Percentiles rank a stretch among this genome's conserved stretches.
Evolutionary conservation across 2,888 invertebrate species (phyloP).

Genomic region (Lithophane leautieri): DNA sequence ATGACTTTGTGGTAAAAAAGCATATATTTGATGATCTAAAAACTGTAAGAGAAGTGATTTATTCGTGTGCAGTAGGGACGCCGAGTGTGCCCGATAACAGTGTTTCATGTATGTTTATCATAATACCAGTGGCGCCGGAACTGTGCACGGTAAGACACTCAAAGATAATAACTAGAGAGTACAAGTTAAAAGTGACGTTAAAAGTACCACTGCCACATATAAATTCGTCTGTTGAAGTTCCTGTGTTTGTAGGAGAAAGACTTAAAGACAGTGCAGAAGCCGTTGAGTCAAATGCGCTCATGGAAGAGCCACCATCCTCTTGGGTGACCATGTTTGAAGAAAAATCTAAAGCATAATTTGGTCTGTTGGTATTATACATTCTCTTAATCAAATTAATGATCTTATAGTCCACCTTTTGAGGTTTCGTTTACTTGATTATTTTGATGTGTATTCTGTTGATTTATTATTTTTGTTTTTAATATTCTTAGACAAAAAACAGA

Average conservation of each 20-base stretch:
- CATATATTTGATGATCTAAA: constrained; percentile 12
- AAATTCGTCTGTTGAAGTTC: constrained; percentile 46
- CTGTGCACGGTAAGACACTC: constrained; percentile 52
- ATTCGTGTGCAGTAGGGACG: not conserved
- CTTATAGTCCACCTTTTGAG: not conserved
- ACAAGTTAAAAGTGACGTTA: constrained; percentile 47
- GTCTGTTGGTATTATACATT: not conserved
- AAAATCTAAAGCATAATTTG: not conserved
- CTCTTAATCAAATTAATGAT: not conserved
- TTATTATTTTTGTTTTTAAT: constrained; percentile 11
- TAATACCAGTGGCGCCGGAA: constrained; percentile 31
- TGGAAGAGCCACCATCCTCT: not conserved
- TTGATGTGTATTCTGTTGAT: not conserved
- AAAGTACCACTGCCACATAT: constrained; percentile 44
- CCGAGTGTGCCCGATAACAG: not conserved
- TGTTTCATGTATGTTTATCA: constrained; percentile 19
- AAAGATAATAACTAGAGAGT: constrained; percentile 47
- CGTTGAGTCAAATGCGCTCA: not conserved
- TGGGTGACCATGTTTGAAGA: constrained; percentile 9
- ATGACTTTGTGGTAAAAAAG: constrained; percentile 22
- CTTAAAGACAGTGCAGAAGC: not conserved
- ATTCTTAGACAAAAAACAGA: constrained; percentile 14
- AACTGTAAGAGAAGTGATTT: constrained; percentile 37
- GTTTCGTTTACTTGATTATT: not conserved
- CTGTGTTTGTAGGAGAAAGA: constrained; percentile 52